Base-by-base conservation (phyloP, 2,888 invertebrate genomes). In the Ormyrus thymus region DNA sequence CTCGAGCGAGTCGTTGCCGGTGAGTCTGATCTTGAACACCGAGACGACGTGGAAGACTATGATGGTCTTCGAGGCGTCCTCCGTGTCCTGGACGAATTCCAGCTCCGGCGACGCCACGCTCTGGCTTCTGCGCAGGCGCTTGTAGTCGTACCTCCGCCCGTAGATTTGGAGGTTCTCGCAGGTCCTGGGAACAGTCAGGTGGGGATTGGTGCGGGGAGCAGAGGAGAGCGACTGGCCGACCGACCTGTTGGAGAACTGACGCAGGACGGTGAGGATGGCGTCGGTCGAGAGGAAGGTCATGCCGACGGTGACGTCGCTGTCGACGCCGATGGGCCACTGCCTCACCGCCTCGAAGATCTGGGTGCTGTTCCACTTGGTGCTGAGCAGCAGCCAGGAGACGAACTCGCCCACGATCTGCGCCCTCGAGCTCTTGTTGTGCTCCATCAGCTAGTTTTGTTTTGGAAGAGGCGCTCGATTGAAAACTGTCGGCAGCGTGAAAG, bases 251-350 rank as follows among this genome's bases (percentile, higher is more conserved):
- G 29, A 7, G 51, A 79, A 81, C 51, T 81, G 81, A 53, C 64
- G 74, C 4, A 82, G 78, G 7, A 81, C 69, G 9, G 81, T 64
- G 7, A 61, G 46, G 6, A 82, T 70, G 7, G 83, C 78, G 9
- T 81, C 80, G 13, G 79, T 79, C 11, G 81, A 78, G 3, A 84
- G 66, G 75, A 84, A 85, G 53, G 87, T 85, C 6, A 87, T 88
- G 0, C 89, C 89, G 0, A 90, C 83, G 7, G 88, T 82, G 0
- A 90, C 87, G n/a, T 90, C 90, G 48, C 89, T 89, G 65, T 90
- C 89, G 48, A 89, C 87, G 8, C 90, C 89, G 53, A 90, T 87
- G 15, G 87, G 87, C 66, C 90, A 82, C 77, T 88, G 85, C 46
- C 87, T 83, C 8, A 90, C 82, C 13, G 86, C 81, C 1, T 84